phyloP scores from a whole-genome alignment of 2,113 vertebrate genomes.

The Rhabdomys dilectus region DNA sequence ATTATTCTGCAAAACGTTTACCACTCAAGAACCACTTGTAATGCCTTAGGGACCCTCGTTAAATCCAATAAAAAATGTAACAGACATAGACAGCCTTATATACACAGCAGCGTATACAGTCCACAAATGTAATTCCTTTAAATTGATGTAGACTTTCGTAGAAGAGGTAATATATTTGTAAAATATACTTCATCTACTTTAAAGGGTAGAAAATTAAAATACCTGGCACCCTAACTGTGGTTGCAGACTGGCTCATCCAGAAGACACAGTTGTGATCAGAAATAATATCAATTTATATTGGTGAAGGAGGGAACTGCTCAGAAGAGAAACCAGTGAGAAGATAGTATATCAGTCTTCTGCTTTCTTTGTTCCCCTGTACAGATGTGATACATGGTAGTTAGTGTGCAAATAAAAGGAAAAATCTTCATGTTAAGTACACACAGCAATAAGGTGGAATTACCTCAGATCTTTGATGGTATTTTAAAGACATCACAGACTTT shows the following conservation, averaged over 20 bases:
- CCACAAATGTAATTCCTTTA: conserved; percentile 15
- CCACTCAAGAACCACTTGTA: conserved; percentile 26
- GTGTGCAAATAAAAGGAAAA: conserved; percentile 19
- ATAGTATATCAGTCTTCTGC: background rate
- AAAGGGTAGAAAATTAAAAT: background rate
- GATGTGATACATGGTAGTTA: background rate
- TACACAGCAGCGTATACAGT: background rate
- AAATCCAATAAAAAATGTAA: background rate
- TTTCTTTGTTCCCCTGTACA: conserved; percentile 10
- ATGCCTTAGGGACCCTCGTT: background rate
- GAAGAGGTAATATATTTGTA: background rate
- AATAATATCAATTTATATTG: background rate
- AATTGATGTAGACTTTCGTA: background rate
- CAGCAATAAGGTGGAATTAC: background rate
- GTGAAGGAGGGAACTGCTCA: background rate
- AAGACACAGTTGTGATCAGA: background rate
- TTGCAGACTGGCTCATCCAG: background rate
- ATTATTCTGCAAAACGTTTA: conserved; percentile 33
- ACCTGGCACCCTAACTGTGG: background rate
- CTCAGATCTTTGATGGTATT: background rate
- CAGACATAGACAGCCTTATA: background rate
- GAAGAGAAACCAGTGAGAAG: background rate
- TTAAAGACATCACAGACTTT: background rate
- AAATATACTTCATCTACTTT: conserved; percentile 32
- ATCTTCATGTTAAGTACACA: background rate